Evolutionary conservation across 2,797 vertebrate genomes (phyloP), one percentile per base, ranked within the genome.

Genomic region (Megalops cyprinoides): DNA sequence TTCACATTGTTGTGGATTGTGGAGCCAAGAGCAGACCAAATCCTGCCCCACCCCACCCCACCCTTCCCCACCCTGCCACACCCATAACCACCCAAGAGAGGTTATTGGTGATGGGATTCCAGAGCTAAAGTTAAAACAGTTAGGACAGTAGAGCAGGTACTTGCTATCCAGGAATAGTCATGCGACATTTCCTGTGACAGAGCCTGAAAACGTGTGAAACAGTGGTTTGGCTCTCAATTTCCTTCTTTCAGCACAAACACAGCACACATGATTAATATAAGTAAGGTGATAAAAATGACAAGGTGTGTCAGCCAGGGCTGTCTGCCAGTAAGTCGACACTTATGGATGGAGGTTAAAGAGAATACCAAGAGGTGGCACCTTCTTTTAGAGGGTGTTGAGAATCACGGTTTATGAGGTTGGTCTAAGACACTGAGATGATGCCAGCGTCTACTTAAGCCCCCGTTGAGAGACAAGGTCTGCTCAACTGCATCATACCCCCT

Each of bases 1-100:
- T 8, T 18, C 39, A 74, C 37, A 14, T 37, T 20, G 20, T 51
- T 37, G 23, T 18, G n/a, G 20, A 15, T n/a, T 46, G 10, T 46
- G 1, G 9, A 28, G n/a, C 25, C 39, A 58, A 37, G 69, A 65
- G 62, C 39, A 37, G 23, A 31, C 46, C 58, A 62, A 62, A 31
- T 73, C 81, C 69, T 0, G 78, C 76, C 83, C 84, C 83, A 78
- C 84, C 83, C 84, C 71, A 58, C 69, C 79, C 56, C 74, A 65
- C 78, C 82, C 77, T 28, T 81, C 55, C 15, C 56, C 74, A 65
- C 78, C 82, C 77, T 28, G 81, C 55, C 15, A 69, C 60, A 1
- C 58, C 80, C 37, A 37, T 20, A 20, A 4, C 42, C 42, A 58
- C 31, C 62, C 65, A 71, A 78, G 20, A 62, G 56, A 48, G 31